phyloP scores from a whole-genome alignment of 2,797 vertebrate genomes.

The Takifugu ocellatus region DNA sequence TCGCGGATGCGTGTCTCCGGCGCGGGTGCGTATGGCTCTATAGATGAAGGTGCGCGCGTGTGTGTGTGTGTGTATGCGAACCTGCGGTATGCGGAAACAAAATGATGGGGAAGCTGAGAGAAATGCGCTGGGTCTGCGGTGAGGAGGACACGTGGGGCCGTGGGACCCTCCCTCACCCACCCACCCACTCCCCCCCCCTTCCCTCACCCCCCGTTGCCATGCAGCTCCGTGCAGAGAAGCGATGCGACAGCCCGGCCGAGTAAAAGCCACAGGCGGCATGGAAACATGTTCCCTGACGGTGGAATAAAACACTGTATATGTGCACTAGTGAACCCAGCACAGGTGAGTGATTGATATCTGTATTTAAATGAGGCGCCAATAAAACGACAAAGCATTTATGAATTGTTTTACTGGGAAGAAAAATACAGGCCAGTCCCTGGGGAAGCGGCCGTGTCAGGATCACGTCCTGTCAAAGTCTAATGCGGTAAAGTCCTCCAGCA shows the following conservation, averaged over 20 bases:
- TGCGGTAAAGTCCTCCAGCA: constrained; percentile 21
- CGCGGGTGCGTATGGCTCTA: constrained; percentile 34
- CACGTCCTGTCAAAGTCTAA: constrained; percentile 14
- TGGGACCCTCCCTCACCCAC: constrained; percentile 65
- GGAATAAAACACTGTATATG: too few relatives aligned
- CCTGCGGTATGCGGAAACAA: constrained; percentile 64
- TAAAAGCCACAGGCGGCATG: not conserved
- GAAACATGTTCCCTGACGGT: too few relatives aligned
- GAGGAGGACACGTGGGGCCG: constrained; percentile 67
- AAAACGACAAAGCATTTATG: too few relatives aligned
- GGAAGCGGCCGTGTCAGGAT: too few relatives aligned
- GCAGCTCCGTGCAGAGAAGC: constrained; percentile 54
- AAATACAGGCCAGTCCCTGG: not conserved
- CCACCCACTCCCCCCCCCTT: constrained; percentile 48
- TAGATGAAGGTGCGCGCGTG: constrained; percentile 21
- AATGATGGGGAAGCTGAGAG: constrained; percentile 44
- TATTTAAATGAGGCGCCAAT: too few relatives aligned
- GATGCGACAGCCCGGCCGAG: constrained; percentile 47
- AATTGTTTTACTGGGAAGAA: not conserved
- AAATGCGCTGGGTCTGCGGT: constrained; percentile 53
- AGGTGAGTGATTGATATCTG: not conserved
- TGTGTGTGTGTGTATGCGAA: constrained; percentile 37
- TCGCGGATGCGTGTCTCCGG: constrained; percentile 46
- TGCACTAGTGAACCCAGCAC: too few relatives aligned
- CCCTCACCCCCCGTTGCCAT: constrained; percentile 65